phyloP scores from a whole-genome alignment of 2,888 invertebrate species.

The Lathronympha strigana region DNA sequence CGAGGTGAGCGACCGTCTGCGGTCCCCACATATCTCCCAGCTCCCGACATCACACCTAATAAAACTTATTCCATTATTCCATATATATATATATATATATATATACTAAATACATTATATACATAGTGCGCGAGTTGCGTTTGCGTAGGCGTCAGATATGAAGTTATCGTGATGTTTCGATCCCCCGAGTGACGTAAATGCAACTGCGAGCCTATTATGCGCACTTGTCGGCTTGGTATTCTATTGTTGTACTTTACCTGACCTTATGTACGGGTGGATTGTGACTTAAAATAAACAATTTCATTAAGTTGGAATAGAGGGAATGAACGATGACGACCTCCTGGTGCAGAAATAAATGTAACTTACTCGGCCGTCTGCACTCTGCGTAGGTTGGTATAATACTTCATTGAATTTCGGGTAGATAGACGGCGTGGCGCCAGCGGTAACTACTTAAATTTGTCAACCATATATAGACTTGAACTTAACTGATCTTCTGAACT shows the following conservation, averaged over 20 bases:
- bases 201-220: conserved; percentile 31
- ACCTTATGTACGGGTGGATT: conserved; percentile 1
- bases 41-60: conserved; percentile 16
- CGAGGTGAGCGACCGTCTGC: conserved; percentile 65
- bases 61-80: conserved; percentile 30
- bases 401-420: not conserved
- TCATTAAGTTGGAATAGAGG: conserved; percentile 5
- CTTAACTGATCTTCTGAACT: no score
- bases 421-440: not conserved
- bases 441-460: no score
- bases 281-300: conserved; percentile 11
- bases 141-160: conserved; percentile 33
- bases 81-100: no score
- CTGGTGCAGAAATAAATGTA: not conserved
- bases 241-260: conserved; percentile 20
- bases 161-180: conserved; percentile 35
- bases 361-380: not conserved
- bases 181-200: conserved; percentile 40
- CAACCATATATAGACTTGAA: not conserved
- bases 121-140: conserved; percentile 24
- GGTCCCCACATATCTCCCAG: conserved; percentile 5
- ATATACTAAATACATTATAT: conserved; percentile 19
- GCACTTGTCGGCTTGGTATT: conserved; percentile 31
- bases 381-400: not conserved
- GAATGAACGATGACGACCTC: not conserved